These are phyloP conservation scores for Petrocephalus sullivani DNA, from an alignment of 2,797 vertebrate species.

Conservation along the genomic window DNA sequence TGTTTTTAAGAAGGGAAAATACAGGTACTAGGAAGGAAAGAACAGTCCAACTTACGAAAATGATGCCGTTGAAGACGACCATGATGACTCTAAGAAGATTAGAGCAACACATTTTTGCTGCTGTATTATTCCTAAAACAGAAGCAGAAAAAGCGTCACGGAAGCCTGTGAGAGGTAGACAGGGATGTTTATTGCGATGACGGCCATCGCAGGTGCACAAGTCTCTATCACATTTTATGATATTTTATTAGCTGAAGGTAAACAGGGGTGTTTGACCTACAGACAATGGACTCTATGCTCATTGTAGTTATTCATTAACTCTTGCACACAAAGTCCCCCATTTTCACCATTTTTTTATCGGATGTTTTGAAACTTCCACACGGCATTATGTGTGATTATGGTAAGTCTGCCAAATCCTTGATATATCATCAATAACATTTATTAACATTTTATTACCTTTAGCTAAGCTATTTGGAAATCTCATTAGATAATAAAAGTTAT, in stretches of 20 bases:
- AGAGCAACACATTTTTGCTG: conserved; percentile 62
- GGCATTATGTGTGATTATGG: neutral
- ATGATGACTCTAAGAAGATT: conserved; percentile 67
- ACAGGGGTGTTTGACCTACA: neutral
- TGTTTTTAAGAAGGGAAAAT: neutral
- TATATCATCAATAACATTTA: neutral
- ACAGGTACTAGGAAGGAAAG: neutral
- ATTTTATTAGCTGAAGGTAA: neutral
- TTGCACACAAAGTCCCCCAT: neutral
- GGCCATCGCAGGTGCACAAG: neutral
- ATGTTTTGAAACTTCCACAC: neutral
- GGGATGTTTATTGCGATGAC: neutral
- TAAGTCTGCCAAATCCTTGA: neutral
- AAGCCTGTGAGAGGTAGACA: neutral
- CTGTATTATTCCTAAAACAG: conserved; percentile 9
- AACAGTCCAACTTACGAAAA: conserved; percentile 65
- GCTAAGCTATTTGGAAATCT: neutral
- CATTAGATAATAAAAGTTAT: neutral
- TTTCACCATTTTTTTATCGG: neutral
- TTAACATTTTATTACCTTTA: neutral
- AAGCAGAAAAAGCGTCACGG: neutral
- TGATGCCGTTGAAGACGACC: conserved; percentile 69
- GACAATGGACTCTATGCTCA: neutral
- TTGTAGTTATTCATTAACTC: neutral
- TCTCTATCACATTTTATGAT: neutral